A percentile compares a stretch with the other conserved stretches of the same genome.
These are phyloP conservation scores for Leptothorax acervorum DNA, from an alignment of 2,888 invertebrate genomes.

Conservation along the genomic window DNA sequence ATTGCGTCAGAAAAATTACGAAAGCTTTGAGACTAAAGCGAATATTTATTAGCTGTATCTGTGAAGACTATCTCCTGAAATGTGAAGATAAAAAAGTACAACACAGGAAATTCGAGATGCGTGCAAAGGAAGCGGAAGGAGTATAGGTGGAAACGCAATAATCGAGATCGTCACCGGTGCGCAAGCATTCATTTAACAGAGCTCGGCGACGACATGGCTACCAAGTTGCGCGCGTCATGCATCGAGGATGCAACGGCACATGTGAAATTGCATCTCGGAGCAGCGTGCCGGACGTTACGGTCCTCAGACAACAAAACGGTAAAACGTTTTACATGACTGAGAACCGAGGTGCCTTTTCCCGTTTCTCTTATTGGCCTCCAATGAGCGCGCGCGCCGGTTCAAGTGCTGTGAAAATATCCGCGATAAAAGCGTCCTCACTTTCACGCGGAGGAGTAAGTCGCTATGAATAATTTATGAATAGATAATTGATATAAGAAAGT, in stretches of 20 bases:
- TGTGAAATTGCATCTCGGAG: constrained; percentile 48
- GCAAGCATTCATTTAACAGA: constrained; percentile 62
- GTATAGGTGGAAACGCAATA: constrained; percentile 44
- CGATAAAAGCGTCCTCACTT: constrained; percentile 33
- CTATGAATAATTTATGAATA: constrained; percentile 15
- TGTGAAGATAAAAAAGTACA: background rate
- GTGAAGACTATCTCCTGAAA: background rate
- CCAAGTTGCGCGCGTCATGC: constrained; percentile 57
- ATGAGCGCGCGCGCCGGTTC: background rate
- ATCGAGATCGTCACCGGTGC: constrained; percentile 41
- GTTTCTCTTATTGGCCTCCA: constrained; percentile 36
- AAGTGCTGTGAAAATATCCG: constrained; percentile 19
- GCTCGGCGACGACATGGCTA: constrained; percentile 47
- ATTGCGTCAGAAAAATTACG: background rate
- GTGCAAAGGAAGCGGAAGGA: constrained; percentile 7
- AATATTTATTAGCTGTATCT: background rate
- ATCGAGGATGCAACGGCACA: constrained; percentile 56
- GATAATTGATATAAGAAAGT: constrained; percentile 30
- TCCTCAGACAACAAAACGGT: constrained; percentile 58
- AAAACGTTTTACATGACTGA: constrained; percentile 69
- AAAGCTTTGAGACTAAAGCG: background rate
- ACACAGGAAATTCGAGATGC: background rate
- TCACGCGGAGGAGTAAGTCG: background rate
- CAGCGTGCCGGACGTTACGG: constrained; percentile 54
- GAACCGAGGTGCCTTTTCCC: constrained; percentile 42